Base-by-base conservation (phyloP, 2,888 invertebrate species). In the Campopleginae sp. region DNA sequence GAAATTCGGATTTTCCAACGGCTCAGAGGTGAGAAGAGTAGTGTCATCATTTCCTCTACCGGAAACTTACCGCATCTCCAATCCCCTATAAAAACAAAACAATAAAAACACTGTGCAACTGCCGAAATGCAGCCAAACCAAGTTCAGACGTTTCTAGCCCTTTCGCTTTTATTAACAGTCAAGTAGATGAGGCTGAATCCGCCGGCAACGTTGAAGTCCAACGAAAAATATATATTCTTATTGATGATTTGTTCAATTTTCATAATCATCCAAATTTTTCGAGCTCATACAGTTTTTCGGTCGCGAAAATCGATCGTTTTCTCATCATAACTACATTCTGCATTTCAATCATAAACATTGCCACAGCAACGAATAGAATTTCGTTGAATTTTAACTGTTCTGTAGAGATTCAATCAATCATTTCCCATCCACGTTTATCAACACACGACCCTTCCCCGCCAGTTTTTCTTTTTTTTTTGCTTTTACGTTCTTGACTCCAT, bases 11-110 rank as follows among this genome's bases (percentile, higher is more conserved):
- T 72, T 66, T 71, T 2, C 71, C 84, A 76, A 38, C 61, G 48
- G 54, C 71, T 31, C 71, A 71, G 65, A 76, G 84, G 84, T 84
- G 84, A 84, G 80, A 77, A 77, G 65, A 61, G 80, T 80, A 84
- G 80, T 65, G 63, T 46, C n/a, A 77, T 23, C 33, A 66, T 75
- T 77, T 4, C 71, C 27, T 14, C 46, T 27, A 80, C 71, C 71
- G 80, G 51, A 66, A 71, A 80, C 46, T 70, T 63, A 63, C 63
- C 31, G 44, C 17, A 61, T 71, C 38, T 61, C 42, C 12, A 19
- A 46, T 48, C 27, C 46, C 38, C 6, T n/a, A 27, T 42, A 44
- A 48, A 66, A 66, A n/a, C 33, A 66, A 66, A 58, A 23, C 19
- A 58, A 23, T 4, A 38, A 38, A 65, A 19, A 65, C 8, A 38